Base-by-base conservation (phyloP, 1,140 invertebrate species). In the Chrysopa pallens region DNA sequence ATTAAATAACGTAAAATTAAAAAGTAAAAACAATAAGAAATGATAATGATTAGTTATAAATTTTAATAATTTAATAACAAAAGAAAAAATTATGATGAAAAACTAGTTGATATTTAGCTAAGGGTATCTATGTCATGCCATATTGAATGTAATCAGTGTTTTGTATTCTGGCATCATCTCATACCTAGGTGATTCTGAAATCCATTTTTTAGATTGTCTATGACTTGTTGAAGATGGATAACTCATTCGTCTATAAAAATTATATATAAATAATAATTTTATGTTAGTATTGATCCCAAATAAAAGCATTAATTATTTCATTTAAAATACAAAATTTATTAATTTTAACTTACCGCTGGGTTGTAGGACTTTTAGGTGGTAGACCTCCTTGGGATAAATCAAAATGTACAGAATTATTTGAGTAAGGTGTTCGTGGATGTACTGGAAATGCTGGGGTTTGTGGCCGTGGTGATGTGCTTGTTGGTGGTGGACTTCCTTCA, bases 361-460 rank as follows among this genome's bases (percentile, higher is more conserved):
- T 72, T 61, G 76, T 76, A 58, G 77, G 77, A 74, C 76, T 79
- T 62, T 78, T 78, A 50, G 70, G 76, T 49, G 70, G 76, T 48
- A 75, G 64, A 56, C 63, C 68, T 60, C 66, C 74, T 56, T 65
- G 71, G 51, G 64, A 67, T 50, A 59, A 57, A 54, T 62, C 64
- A 48, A 68, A 69, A 47, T 70, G 67, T 47, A 73, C 63, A 45
- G 74, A 72, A 40, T 66, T 65, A 55, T 73, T 79, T 11, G 48
- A 48, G 66, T 90, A 90, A 1, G 87, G 86, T 2, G 88, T 91
- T 48, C 84, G 74, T 23, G 87, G 84, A 50, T 83, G 79, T 14
- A 88, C 84, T 29, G 88, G 88, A 66, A 92, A 93, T 36, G 82
- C 82, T 13, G 88, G 88, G 3, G 88, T 92, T 58, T 85, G 79